A percentile compares a stretch with the other conserved stretches of the same genome.
These are phyloP conservation scores for Leptopilina syphax DNA, from an alignment of 2,888 invertebrate species.

Conservation along the genomic window DNA sequence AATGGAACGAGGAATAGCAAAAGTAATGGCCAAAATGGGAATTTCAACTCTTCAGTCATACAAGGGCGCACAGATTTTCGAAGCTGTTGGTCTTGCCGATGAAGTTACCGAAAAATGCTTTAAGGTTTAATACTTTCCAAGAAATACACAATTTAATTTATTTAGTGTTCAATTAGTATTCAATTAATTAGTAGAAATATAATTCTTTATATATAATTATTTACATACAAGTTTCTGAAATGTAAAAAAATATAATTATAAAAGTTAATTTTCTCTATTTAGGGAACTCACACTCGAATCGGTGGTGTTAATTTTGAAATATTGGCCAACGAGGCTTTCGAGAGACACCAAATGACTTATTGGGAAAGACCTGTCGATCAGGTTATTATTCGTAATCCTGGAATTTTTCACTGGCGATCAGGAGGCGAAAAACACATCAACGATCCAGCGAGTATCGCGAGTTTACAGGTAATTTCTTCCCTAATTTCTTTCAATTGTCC, in stretches of 20 bases:
- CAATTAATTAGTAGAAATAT: too few species aligned
- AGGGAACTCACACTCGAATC: conserved; percentile 84
- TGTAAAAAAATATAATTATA: neutral
- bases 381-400: conserved; percentile 90
- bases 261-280: conserved; percentile 35
- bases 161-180: too few species aligned
- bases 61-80: conserved; percentile 99
- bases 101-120: conserved; percentile 98
- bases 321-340: conserved; percentile 90
- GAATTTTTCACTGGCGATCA: conserved; percentile 96
- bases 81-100: conserved; percentile 95
- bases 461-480: conserved; percentile 81
- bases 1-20: conserved; percentile 92
- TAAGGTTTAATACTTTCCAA: conserved; percentile 76
- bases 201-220: too few species aligned
- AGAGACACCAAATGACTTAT: conserved; percentile 89
- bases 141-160: conserved; percentile 4
- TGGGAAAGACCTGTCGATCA: conserved; percentile 83
- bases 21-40: conserved; percentile 99
- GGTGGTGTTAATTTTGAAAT: conserved; percentile 96
- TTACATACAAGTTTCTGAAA: too few species aligned
- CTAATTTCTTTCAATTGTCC: too few species aligned
- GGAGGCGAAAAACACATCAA: conserved; percentile 99
- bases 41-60: conserved; percentile 99
- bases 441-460: conserved; percentile 89